These are phyloP conservation scores for Oncopeltus fasciatus DNA, from an alignment of 1,140 invertebrate genomes.

Conservation along the genomic window DNA sequence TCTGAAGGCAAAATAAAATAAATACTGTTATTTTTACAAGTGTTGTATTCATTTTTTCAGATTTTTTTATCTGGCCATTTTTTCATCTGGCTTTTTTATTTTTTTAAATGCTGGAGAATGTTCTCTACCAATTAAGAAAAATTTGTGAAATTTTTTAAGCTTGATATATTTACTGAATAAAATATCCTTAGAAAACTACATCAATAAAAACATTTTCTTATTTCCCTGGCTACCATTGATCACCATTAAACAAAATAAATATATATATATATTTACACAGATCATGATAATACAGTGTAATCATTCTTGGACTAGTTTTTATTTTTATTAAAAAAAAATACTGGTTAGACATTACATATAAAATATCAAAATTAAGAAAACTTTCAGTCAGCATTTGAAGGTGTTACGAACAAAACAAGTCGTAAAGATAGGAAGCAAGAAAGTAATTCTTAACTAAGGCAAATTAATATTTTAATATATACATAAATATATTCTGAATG, in stretches of 20 bases:
- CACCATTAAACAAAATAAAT: too few species aligned
- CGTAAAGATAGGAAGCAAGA: background rate
- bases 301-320: constrained; percentile 9
- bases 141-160: too few species aligned
- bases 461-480: background rate
- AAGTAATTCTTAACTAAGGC: constrained; percentile 1
- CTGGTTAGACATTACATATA: background rate
- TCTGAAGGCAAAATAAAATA: constrained; percentile 34
- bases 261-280: background rate
- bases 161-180: too few species aligned
- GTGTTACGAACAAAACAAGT: background rate
- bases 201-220: too few species aligned
- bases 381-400: constrained; percentile 2
- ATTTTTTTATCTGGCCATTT: too few species aligned
- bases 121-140: too few species aligned
- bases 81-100: too few species aligned
- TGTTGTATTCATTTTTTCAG: too few species aligned
- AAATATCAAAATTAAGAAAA: constrained; percentile 5
- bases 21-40: too few species aligned
- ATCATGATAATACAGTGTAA: background rate
- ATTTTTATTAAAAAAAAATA: background rate
- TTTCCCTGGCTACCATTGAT: too few species aligned
- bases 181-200: too few species aligned
- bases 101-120: too few species aligned
- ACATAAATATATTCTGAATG: background rate